Conservation (phyloP, 2,888 invertebrate species). For the Maniola hyperantus region DNA sequence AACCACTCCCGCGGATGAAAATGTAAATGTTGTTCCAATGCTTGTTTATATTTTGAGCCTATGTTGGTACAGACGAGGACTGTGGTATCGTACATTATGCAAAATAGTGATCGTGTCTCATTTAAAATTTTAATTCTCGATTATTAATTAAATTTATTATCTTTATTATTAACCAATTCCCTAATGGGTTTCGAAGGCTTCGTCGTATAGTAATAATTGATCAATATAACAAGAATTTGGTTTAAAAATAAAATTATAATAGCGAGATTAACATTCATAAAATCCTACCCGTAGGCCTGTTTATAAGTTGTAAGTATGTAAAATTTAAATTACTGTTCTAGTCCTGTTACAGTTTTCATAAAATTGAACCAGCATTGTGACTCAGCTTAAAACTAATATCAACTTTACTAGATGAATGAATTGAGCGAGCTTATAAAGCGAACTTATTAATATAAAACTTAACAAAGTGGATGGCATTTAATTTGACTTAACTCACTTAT, state of each 20-base stretch:
- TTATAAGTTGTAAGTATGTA: background rate
- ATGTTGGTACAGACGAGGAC: conserved; percentile 72
- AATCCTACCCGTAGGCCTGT: conserved; percentile 14
- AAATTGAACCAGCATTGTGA: conserved; percentile 56
- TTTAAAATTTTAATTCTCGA: conserved; percentile 61
- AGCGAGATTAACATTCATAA: conserved; percentile 20
- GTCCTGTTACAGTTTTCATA: conserved; percentile 33
- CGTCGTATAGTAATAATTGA: conserved; percentile 29
- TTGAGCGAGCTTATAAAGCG: conserved; percentile 80
- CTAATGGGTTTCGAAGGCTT: conserved; percentile 32
- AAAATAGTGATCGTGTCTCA: conserved; percentile 59
- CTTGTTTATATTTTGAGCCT: conserved; percentile 66
- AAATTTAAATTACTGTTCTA: conserved; percentile 24
- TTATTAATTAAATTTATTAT: conserved; percentile 59
- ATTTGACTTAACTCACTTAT: conserved; percentile 82
- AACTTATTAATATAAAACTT: conserved; percentile 79
- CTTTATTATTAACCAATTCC: conserved; percentile 39
- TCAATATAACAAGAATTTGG: conserved; percentile 25
- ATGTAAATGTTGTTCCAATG: conserved; percentile 69
- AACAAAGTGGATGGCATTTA: conserved; percentile 83
- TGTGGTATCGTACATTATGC: conserved; percentile 61
- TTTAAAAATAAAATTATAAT: conserved; percentile 19
- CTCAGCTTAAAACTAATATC: conserved; percentile 66
- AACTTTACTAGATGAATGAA: conserved; percentile 75
- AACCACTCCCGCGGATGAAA: conserved; percentile 76